Evolutionary conservation across 2,888 invertebrate species (phyloP), one percentile per base, ranked within the genome.

Genomic region (Papilio elwesi): DNA sequence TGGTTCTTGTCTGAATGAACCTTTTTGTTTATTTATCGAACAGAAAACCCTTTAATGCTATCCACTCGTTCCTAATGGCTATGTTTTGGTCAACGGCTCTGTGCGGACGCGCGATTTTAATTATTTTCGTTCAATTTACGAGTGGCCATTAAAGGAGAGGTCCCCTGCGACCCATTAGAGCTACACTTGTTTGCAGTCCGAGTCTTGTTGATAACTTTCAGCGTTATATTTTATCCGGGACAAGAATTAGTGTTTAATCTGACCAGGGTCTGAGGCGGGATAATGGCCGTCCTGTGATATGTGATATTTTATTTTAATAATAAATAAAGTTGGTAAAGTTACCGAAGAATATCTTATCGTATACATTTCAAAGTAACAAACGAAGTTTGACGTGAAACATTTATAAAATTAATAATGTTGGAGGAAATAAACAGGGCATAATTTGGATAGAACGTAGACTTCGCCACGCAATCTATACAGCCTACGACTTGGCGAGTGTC

Each of bases 41-140:
- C 82, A 82, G 82, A 81, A 88, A 90, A 91, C 93, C 92, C 90
- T 90, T 91, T 89, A 65, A 87, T 87, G 82, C 83, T 82, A 82
- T 85, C 85, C 86, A 86, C 84, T 87, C 84, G 73, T 69, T 81
- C 80, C 83, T 92, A 93, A 93, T 91, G 89, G 91, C 83, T 83
- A 79, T 92, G 92, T 92, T 93, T 91, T 90, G 92, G 92, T 87
- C 89, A 82, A 82, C 81, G 82, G 80, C 81, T 67, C 59, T 83
- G 84, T 85, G 85, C 80, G 88, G 87, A 87, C 82, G 88, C 85
- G 87, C 89, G 89, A 91, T 93, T 93, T 93, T 93, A 93, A 93
- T 93, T 93, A 93, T 93, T 93, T 93, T 92, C 92, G 89, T 89
- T 87, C 92, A 93, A 93, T 93, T 93, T 93, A 93, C 93, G 92